These are phyloP conservation scores for Scytalopus superciliaris DNA, from an alignment of 2,113 vertebrate species.

Conservation along the genomic window DNA sequence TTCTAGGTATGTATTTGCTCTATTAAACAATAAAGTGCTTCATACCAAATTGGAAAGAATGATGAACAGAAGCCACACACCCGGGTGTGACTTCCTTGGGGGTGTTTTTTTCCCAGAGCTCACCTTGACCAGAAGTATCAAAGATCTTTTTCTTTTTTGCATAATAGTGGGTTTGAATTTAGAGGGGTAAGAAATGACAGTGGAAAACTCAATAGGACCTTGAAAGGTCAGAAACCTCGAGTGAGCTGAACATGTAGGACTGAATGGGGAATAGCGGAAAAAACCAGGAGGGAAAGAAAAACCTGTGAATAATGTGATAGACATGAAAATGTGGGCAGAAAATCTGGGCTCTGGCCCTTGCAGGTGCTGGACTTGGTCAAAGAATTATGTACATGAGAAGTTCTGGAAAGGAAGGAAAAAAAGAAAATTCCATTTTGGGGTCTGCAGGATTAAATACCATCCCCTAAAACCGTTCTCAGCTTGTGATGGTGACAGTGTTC, in stretches of 20 bases:
- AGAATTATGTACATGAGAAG: background rate
- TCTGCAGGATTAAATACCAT: background rate
- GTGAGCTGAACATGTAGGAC: background rate
- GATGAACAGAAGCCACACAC: background rate
- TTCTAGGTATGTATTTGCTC: background rate
- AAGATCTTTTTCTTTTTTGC: background rate
- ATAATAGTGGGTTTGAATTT: background rate
- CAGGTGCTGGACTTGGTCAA: background rate
- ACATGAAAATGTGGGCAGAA: background rate
- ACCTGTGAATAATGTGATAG: background rate
- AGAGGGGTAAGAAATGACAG: background rate
- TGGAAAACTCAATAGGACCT: background rate
- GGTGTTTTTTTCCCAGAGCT: background rate
- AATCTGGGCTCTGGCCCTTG: background rate
- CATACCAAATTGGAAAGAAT: background rate
- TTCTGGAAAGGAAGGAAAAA: background rate
- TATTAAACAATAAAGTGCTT: constrained; percentile 14
- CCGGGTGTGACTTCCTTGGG: background rate
- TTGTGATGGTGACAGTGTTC: rapidly evolving
- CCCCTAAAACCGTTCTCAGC: background rate
- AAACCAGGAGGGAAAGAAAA: background rate
- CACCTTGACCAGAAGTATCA: background rate
- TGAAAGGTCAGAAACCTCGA: background rate
- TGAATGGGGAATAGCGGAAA: background rate
- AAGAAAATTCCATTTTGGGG: rapidly evolving